Base-by-base conservation (phyloP, 2,888 invertebrate genomes). In the Chalcosyrphus nemorum region DNA sequence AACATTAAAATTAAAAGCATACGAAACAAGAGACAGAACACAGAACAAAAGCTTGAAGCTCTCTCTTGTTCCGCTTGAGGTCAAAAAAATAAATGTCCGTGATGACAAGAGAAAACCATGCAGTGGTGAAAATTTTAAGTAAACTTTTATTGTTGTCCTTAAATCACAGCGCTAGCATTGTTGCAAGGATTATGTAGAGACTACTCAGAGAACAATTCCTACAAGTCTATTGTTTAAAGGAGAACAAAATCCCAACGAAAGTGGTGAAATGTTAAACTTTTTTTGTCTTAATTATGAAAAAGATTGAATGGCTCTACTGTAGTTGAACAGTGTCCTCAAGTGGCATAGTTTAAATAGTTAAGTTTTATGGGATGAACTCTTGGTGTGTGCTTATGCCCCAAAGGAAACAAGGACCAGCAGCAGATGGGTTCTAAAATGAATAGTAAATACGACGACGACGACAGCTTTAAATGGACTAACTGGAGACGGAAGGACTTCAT, bases 281-380 rank as follows among this genome's bases (percentile, higher is more conserved):
- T n/a, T n/a, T 52, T 74, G 52, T 54, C 38, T 72, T 72, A 61
- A 72, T 59, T 72, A 52, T 41, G 38, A 38, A 52, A 41, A 52
- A 27, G 29, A 61, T 38, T 52, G 41, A 72, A 61, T 41, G n/a
- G 27, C 72, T 17, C 19, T 50, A 29, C 41, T 9, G 50, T 43
- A 27, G 71, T 59, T 71, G 66, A 38, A 59, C 38, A 35, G 59
- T 50, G 43, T 38, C 35, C 11, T 65, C 35, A 35, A 50, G 65
- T 71, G 45, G 35, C 47, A 71, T 59, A 38, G 57, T 61, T 72
- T 52, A 52, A 61, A 52, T 52, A 52, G 47, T 50, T 52, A 45
- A 32, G n/a, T 35, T 47, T 57, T 35, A 57, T 70, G 56, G 21
- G 29, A 4, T 68, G 29, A 56, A 68, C 15, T 56, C 32, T 68